Evolutionary conservation across 2,888 invertebrate species (phyloP), one percentile per base, ranked within the genome.

Genomic region (Agrilus mali): DNA sequence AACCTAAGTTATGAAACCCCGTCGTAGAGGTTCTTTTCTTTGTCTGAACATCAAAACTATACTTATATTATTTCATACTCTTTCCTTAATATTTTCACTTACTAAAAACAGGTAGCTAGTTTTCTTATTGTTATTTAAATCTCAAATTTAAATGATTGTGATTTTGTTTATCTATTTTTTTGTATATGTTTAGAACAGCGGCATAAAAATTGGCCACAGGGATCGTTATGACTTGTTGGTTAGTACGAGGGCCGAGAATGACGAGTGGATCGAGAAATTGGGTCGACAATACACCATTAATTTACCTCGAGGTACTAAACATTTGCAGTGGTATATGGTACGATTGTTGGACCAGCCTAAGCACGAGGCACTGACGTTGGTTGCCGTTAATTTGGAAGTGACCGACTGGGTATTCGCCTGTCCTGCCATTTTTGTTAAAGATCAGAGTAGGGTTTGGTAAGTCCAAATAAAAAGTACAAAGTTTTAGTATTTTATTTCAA

Each of bases 361-460:
- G 47, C 72, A 76, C 54, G 69, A 75, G 59, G 74, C 71, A 48
- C 69, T 82, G 6, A 78, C 80, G 0, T 70, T 87, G 2, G 77
- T 86, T 55, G 73, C 78, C 0, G 61, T 79, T 1, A 82, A 85
- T 61, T 68, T 83, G 12, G 77, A 79, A 38, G 72, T 74, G 17
- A 74, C 71, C 36, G 81, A 86, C 49, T 90, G 89, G 89, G 64
- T 88, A 14, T 86, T 79, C 58, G 83, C 78, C 13, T 89, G 88
- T 58, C 72, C 74, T 43, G 81, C 82, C 1, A 70, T 73, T 47
- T 65, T 67, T 27, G 66, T 75, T 1, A 64, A 70, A 53, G 67
- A 67, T 16, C 60, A 68, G 10, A 69, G 73, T 48, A 69, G 77
- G 71, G 70, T 75, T 59, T 84, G 82, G 82, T 80, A 67, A 67